Evolutionary conservation across 2,797 vertebrate species (phyloP), one percentile per base, ranked within the genome.

Genomic region (Urosaurus nigricauda): DNA sequence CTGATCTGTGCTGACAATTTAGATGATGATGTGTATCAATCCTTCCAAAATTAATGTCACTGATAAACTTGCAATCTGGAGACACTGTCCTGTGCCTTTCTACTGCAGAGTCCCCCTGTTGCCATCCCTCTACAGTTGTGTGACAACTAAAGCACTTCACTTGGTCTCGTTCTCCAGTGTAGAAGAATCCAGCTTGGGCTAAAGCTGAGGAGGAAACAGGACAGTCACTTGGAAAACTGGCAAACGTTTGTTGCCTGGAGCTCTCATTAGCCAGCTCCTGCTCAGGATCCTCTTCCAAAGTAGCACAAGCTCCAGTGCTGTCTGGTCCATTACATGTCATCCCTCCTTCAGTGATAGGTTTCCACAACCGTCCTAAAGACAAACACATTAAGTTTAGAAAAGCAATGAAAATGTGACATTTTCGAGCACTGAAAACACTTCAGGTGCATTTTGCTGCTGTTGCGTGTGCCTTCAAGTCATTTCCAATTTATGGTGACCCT

Each of bases 141-240:
- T 93, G 93, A 95, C 98, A 99, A 92, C 98, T 98, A 95, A 98
- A 99, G 95, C 99, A 99, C 87, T 96, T 89, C n/a, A 99, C 98
- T 0, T 95, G 95, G 93, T 99, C 98, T 4, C 97, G 96, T 35
- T 95, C 90, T 60, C 99, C 99, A 0, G 98, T 98, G 90, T 98
- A 98, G 89, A 98, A 97, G 95, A 99, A 99, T 60, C 98, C 99
- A 26, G 98, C 98, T 53, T 95, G 95, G 35, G 98, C 98, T 79
- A 99, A 85, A 2, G 96, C 97, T 71, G 95, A 95, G 0, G 97
- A 96, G 0, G 98, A 96, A 84, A 99, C 93, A 1, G 97, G 97
- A 78, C 96, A 96, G 86, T 79, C 93, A 87, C 92, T 94, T n/a
- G 96, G 96, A 87, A 98, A 99, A 83, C 92, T 95, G 56, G 70